Evolutionary conservation across 2,888 invertebrate genomes (phyloP).

Genomic region (Yponomeuta plumbellus): DNA sequence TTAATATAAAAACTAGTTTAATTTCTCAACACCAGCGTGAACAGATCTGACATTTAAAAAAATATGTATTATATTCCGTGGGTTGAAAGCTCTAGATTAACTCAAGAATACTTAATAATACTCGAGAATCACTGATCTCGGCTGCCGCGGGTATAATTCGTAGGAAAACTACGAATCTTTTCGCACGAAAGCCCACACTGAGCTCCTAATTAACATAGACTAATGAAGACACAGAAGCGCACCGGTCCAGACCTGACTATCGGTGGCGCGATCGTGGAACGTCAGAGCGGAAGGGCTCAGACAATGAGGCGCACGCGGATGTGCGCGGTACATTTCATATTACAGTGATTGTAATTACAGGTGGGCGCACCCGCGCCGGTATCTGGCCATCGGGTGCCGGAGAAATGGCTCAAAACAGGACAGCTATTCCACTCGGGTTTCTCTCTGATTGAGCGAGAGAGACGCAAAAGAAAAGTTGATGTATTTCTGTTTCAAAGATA

Average conservation of each 20-base stretch:
- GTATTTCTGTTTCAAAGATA: too few species aligned
- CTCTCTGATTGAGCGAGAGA: too few species aligned
- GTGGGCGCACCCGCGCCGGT: constrained; percentile 46
- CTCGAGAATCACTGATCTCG: too few species aligned
- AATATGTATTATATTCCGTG: too few species aligned
- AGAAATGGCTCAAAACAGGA: constrained; percentile 46
- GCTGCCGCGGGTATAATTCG: too few species aligned
- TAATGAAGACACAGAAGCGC: constrained; percentile 10
- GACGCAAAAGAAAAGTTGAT: too few species aligned
- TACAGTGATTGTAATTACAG: constrained; percentile 63
- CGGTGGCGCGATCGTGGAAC: constrained; percentile 39
- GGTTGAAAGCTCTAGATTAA: too few species aligned
- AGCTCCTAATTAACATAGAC: neutral
- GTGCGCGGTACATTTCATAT: constrained; percentile 14
- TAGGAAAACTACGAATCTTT: neutral
- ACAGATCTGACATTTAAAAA: too few species aligned
- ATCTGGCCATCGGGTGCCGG: constrained; percentile 53
- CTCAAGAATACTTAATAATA: too few species aligned
- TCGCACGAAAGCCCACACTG: neutral
- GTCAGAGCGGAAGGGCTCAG: constrained; percentile 53
- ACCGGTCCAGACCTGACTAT: constrained; percentile 30
- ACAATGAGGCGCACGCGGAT: constrained; percentile 41
- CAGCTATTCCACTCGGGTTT: constrained; percentile 40
- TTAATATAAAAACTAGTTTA: too few species aligned
- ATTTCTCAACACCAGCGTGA: too few species aligned